Base-by-base conservation (phyloP, 2,113 vertebrate genomes). In the Sinocyclocheilus maitianheensis region DNA sequence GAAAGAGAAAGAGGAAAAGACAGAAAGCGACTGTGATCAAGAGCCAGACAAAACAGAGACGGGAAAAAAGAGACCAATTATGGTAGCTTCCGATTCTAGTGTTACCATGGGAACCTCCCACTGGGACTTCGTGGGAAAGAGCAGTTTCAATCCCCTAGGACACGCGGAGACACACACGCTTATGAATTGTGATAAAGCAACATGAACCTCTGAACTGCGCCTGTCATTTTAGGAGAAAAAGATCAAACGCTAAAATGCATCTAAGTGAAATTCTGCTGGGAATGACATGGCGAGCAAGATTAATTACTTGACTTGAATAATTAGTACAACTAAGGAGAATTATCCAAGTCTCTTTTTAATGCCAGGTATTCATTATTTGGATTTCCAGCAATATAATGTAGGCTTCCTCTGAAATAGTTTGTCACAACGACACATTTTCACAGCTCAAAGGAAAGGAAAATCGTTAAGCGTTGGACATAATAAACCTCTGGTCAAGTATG, bases 31-130 rank as follows among this genome's bases (percentile, higher is more conserved):
- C 53, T 22, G 75, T 81, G 81, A 87, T 85, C 82, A 79, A 83
- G 85, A 74, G 83, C 65, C 74, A 87, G 87, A 90, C 78, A 84
- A 83, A 90, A 87, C 74, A 89, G 85, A 87, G 83, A 81, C 82
- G 13, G 46, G n/a, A 53, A 71, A 63, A 82, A 83, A 88, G 58
- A 77, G 48, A 87, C 84, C 88, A 88, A 90, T 90, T 90, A 90
- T 40, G 83, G 75, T 84, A 81, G 81, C 86, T 89, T 88, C 81
- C 86, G 83, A 87, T 87, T 90, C 74, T 84, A 3, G 37, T 60
- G 89, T 90, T 89, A 83, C 90, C 90, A 90, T 91, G 85, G 90
- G 88, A 90, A 90, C 90, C 77, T 87, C 89, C 78, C 75, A 51
- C 53, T 78, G 76, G 86, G 85, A 87, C 86, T 84, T 63, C 67